These are phyloP conservation scores for Xiphorhynchus erythropygius DNA, from an alignment of 2,797 vertebrate species.

Conservation along the genomic window DNA sequence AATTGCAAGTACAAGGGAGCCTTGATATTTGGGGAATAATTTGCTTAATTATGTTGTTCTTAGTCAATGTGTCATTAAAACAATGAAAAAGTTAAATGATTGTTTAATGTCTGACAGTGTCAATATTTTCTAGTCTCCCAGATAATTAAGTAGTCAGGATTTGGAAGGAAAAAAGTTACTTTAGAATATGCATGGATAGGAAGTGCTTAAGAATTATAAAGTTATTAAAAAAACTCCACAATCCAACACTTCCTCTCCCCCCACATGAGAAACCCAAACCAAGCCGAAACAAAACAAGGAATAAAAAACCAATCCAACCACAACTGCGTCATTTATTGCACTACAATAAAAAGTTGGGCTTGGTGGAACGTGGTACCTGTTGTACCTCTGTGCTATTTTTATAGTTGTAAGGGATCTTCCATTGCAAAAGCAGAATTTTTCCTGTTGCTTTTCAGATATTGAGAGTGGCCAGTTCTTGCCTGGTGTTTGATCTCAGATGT, in stretches of 20 bases:
- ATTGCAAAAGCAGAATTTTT: not conserved
- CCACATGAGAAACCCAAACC: not conserved
- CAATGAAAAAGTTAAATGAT: not conserved
- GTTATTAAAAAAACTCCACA: not conserved
- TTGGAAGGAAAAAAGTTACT: not conserved
- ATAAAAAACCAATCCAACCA: not conserved
- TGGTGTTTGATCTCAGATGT: not conserved
- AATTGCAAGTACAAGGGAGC: not conserved
- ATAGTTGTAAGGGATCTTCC: not conserved
- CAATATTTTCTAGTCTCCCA: not conserved
- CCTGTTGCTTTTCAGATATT: not conserved
- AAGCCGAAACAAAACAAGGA: not conserved
- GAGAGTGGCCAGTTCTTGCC: not conserved
- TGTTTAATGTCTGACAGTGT: not conserved
- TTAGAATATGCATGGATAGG: not conserved
- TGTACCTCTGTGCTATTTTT: not conserved
- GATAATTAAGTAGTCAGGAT: not conserved
- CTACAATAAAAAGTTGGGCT: not conserved
- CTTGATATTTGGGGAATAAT: not conserved
- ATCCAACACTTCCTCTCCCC: no score
- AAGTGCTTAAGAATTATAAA: not conserved
- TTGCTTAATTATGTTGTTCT: not conserved
- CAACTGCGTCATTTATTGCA: not conserved
- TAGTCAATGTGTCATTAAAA: not conserved
- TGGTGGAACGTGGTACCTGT: not conserved